Conservation (phyloP, 2,888 invertebrate species). For the Eulithis prunata region DNA sequence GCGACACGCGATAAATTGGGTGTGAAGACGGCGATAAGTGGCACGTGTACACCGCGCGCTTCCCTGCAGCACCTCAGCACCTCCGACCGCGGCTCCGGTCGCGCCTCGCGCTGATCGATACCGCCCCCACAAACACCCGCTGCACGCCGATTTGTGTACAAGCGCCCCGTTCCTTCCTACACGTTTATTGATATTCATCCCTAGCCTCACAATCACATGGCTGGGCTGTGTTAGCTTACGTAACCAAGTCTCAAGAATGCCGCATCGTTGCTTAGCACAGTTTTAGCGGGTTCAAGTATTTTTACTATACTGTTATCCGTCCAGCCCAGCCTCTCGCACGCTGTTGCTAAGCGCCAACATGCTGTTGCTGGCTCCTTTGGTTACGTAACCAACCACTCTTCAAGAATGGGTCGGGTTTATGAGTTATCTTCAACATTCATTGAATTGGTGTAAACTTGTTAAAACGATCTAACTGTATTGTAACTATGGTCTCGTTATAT, state of each 20-base stretch:
- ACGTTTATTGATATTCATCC: constrained; percentile 52
- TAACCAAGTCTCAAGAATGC: constrained; percentile 33
- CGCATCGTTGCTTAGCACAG: constrained; percentile 26
- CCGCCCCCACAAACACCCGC: constrained; percentile 52
- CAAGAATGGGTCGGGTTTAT: constrained; percentile 1
- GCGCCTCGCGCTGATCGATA: constrained; percentile 56
- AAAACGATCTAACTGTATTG: neutral
- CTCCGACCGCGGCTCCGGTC: constrained; percentile 43
- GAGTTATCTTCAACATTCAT: neutral
- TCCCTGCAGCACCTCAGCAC: constrained; percentile 48
- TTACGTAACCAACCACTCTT: constrained; percentile 14
- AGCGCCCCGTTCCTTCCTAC: constrained; percentile 47
- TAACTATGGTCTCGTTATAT: neutral
- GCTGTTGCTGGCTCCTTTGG: constrained; percentile 10
- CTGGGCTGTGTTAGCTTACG: constrained; percentile 29
- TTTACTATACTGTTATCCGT: constrained; percentile 7
- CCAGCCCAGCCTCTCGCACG: constrained; percentile 8
- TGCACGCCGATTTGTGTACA: constrained; percentile 61
- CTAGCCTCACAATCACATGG: constrained; percentile 38
- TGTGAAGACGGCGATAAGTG: constrained; percentile 80
- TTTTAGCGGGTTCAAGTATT: constrained; percentile 11
- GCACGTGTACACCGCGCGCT: constrained; percentile 62
- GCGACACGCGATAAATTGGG: constrained; percentile 79
- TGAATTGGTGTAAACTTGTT: constrained; percentile 3
- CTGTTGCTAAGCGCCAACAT: constrained; percentile 14